Evolutionary conservation across 1,140 invertebrate species (phyloP), one percentile per base, ranked within the genome.

Genomic region (Drosophila willistoni): DNA sequence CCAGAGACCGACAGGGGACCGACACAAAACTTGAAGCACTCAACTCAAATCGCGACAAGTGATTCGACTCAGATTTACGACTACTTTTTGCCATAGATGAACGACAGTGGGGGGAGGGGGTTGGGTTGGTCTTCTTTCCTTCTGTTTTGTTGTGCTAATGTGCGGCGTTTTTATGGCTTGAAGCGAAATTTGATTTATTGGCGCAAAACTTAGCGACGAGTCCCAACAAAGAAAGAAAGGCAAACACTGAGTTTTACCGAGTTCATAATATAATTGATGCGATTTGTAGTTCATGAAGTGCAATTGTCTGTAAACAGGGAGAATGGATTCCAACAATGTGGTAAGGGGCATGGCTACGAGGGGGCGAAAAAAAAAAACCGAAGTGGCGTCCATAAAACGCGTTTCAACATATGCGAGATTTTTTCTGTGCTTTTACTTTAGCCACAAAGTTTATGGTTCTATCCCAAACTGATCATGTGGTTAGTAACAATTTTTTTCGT

Each of bases 1-100:
- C 60, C 63, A 69, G 41, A 39, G 34, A 51, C 44, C 19, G 44
- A 22, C 9, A 22, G 9, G 19, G 17, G 44, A 51, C 44, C n/a
- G n/a, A 41, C 44, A 56, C 71, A 69, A 63, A 71, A 72, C 71
- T 70, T 41, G 63, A 54, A 63, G 39, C 36, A 34, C 64, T 71
- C 4, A 66, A 68, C 75, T 64, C 42, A 72, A 87, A 87, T 77
- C 79, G 84, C 85, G 90, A 91, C 90, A 91, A 91, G 90, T 91
- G 90, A 91, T 90, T 91, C 44, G 44, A 17, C 78, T 81, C 78
- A 91, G 90, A 91, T 91, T 91, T 91, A 91, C 90, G 83, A 83
- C 83, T 74, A 51, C 57, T 47, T 69, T 57, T 56, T 60, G 36
- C 34, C 29, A 59, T n/a, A 34, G 19, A 42, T 33, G 42, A 36